Evolutionary conservation across 2,888 invertebrate genomes (phyloP), one percentile per base, ranked within the genome.

Genomic region (Liopterus haemorrhoidalis): DNA sequence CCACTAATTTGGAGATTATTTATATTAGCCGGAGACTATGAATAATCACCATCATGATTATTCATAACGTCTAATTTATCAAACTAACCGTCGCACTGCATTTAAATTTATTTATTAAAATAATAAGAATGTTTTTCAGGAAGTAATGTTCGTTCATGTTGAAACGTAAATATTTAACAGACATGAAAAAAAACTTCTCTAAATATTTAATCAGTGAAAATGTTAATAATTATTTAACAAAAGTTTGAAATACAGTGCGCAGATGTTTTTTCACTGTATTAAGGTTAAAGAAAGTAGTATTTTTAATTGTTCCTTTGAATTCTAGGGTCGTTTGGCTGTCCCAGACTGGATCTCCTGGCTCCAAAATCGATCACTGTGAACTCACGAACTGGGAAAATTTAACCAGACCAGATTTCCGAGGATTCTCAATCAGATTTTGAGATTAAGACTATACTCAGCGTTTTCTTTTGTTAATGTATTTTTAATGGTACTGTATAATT

Each of bases 401-500:
- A 33, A 74, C 79, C 2, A 71, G 71, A 55, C 74, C 71, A 49
- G 78, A 79, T 52, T 81, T 86, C 65, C 78, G 78, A 57, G 82
- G 82, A 58, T 92, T 89, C 65, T 81, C 79, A 54, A 83, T 92
- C 71, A 75, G 90, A 58, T 91, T 91, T 71, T 91, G 73, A 73
- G 9, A 18, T 28, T 16, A 31, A 28, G 9, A 8, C n/a, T n/a
- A n/a, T n/a, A n/a, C n/a, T n/a, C n/a, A n/a, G n/a, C n/a, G n/a
- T n/a, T n/a, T 32, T 12, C 14, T 11, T 30, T 11, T 8, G 12
- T 30, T 16, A 30, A 30, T 16, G 6, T 30, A 4, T 14, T 9
- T 30, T 12, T 36, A 36, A 36, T n/a, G 12, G 22, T 22, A 15
- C 5, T 20, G 36, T 20, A 21, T 22, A 14, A 6, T 30, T 11